Percentiles rank a stretch among this genome's conserved stretches.
Conservation (phyloP, 2,113 vertebrate species). For the Corythornis vintsioides region DNA sequence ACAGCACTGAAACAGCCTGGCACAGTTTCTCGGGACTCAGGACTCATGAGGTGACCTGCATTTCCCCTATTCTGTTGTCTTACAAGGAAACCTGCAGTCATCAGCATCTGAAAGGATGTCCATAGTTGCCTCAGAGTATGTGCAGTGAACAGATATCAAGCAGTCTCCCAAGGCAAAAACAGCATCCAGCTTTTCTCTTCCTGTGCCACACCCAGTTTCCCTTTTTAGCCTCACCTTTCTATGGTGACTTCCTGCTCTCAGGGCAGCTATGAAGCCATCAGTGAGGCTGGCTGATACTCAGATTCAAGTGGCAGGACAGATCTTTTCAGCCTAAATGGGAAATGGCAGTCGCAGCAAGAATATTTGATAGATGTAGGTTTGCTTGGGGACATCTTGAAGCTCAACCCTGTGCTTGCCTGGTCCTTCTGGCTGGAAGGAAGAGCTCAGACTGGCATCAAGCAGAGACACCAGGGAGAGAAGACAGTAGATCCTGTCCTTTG, state of each 20-base stretch:
- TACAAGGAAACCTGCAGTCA: neutral
- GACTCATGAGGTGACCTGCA: neutral
- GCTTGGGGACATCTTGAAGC: accelerated
- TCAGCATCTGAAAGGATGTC: neutral
- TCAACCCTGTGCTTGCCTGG: neutral
- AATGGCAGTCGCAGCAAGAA: neutral
- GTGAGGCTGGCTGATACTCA: neutral
- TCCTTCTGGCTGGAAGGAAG: neutral
- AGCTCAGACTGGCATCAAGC: neutral
- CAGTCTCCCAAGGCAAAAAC: neutral
- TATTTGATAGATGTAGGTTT: neutral
- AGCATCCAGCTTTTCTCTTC: neutral
- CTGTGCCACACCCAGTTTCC: neutral
- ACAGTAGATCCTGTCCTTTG: neutral
- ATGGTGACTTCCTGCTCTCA: neutral
- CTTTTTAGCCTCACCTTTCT: neutral
- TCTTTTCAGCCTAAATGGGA: neutral
- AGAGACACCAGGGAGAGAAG: neutral
- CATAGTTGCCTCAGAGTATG: neutral
- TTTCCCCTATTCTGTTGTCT: neutral
- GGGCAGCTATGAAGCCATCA: neutral
- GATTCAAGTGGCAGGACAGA: neutral
- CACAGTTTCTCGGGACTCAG: neutral
- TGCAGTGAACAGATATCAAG: neutral
- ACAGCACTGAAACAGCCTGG: neutral